Evolutionary conservation across 2,888 invertebrate species (phyloP), one percentile per base, ranked within the genome.

Genomic region (Temnothorax unifasciatus): DNA sequence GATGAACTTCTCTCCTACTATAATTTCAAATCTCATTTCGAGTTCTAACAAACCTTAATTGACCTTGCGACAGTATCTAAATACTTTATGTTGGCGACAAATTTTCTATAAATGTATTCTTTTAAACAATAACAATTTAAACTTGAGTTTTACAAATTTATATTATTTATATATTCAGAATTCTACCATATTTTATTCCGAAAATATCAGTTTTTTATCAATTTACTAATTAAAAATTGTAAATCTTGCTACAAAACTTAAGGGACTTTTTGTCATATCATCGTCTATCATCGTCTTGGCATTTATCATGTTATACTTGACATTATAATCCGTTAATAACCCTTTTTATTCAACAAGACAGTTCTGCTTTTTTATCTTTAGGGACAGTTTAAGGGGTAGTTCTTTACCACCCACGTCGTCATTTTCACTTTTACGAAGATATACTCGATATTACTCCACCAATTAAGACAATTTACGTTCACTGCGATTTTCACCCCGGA

Each of bases 391-490:
- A 64, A 64, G 9, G 34, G 50, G 4, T 63, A 38, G 38, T 50
- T 64, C 3, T 13, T 64, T 18, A 52, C 34, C 18, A 18, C 11
- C 6, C 29, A 44, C 50, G 50, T 18, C 52, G 41, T 5, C n/a
- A 54, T 66, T 66, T 41, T 68, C 68, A 68, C 54, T 54, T 13
- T 68, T 34, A 44, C 29, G 38, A 63, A 63, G 21, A 50, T 25
- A 50, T 50, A 54, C 41, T 44, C 21, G n/a, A 44, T 68, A 57
- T 68, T 57, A 57, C 13, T 54, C 25, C 54, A 25, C 38, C 52
- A 77, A 68, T 68, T 68, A 68, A 68, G 68, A 57, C 57, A 77
- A 66, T 77, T 54, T 54, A 77, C 25, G 41, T 66, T 54, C 41
- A 66, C 41, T 52, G 54, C 59, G 21, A 47, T 64, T 85, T 85